phyloP scores from a whole-genome alignment of 2,797 vertebrate genomes.

The Alcedo quadribrachys region DNA sequence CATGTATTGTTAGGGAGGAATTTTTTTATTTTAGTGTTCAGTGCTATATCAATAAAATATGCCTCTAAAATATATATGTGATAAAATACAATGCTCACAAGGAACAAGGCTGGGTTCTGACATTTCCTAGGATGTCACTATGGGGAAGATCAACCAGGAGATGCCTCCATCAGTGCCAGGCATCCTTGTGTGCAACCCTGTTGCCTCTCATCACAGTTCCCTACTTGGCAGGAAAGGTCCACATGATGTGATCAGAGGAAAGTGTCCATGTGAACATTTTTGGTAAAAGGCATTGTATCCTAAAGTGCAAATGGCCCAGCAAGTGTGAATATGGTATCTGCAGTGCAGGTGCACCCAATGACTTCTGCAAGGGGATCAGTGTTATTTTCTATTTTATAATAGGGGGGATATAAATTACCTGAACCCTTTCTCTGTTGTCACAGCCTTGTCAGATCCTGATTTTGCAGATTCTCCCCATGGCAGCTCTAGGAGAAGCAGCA shows the following conservation, averaged over 20 bases:
- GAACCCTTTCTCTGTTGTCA: background rate
- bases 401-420: background rate
- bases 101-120: background rate
- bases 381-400: background rate
- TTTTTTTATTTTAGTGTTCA: background rate
- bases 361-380: background rate
- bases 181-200: background rate
- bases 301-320: background rate
- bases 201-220: background rate
- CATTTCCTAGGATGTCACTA: background rate
- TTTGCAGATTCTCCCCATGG: background rate
- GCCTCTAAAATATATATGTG: background rate
- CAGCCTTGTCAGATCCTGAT: background rate
- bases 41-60: background rate
- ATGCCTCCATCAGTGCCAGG: fast-evolving
- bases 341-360: background rate
- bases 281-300: background rate
- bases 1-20: background rate
- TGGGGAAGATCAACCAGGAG: background rate
- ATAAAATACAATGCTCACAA: background rate
- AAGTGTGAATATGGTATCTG: background rate
- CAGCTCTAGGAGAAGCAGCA: conserved; percentile 8
- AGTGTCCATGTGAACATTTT: fast-evolving
- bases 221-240: background rate
- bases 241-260: fast-evolving